These are phyloP conservation scores for Limnephilus rhombicus DNA, from an alignment of 2,888 invertebrate genomes.

Conservation along the genomic window DNA sequence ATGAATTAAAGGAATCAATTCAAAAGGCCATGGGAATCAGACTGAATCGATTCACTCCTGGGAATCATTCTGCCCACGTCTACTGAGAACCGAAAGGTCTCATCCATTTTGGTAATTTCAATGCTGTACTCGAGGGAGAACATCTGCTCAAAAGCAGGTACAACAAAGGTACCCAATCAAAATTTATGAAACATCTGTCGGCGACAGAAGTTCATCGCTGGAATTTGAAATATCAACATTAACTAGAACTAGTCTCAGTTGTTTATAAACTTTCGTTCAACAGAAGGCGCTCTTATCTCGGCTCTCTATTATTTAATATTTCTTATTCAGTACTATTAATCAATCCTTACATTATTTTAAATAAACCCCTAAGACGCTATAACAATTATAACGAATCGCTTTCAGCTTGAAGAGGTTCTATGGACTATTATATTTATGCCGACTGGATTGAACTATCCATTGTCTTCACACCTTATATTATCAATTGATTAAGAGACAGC, in stretches of 20 bases:
- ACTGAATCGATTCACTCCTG: too few relatives aligned
- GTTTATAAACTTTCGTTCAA: neutral
- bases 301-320: slow-evolving; percentile 33
- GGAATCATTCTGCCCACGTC: too few relatives aligned
- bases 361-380: neutral
- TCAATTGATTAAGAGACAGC: neutral
- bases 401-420: slow-evolving; percentile 20
- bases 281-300: neutral
- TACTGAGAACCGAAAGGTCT: neutral
- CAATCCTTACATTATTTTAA: slow-evolving; percentile 26
- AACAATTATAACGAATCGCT: slow-evolving; percentile 3
- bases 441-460: neutral
- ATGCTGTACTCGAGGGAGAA: neutral
- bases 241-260: neutral
- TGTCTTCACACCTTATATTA: neutral
- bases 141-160: neutral
- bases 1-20: too few relatives aligned
- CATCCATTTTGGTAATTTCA: neutral
- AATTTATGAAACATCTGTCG: slow-evolving; percentile 3
- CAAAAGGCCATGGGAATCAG: too few relatives aligned
- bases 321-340: slow-evolving; percentile 40
- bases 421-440: slow-evolving; percentile 30
- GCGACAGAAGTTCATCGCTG: slow-evolving; percentile 10
- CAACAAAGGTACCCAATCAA: neutral
- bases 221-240: slow-evolving; percentile 3